Conservation (phyloP, 2,797 vertebrate species). For the Halcyon badia region DNA sequence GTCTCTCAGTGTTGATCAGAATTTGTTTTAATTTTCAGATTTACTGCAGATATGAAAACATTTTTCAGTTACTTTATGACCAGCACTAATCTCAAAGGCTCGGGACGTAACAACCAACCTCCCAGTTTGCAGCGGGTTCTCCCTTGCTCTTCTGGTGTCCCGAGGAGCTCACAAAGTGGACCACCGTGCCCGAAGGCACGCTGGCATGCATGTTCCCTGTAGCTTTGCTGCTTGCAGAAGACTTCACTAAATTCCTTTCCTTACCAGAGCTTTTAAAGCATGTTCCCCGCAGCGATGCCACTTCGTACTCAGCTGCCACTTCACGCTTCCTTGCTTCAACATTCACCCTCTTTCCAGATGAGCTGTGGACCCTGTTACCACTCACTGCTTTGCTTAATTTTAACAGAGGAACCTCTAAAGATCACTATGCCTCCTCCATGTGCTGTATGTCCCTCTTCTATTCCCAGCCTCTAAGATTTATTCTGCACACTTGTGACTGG, state of each 20-base stretch:
- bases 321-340: background rate
- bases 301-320: background rate
- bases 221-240: background rate
- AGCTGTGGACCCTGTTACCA: background rate
- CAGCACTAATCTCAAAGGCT: background rate
- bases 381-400: background rate
- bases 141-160: background rate
- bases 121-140: background rate
- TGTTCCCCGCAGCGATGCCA: background rate
- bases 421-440: background rate
- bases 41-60: conserved; percentile 26
- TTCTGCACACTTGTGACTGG: background rate
- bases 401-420: background rate
- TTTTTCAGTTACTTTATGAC: conserved; percentile 5
- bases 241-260: background rate
- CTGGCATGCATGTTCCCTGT: background rate
- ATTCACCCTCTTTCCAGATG: background rate
- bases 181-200: fast-evolving
- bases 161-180: background rate
- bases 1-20: background rate
- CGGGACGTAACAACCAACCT: background rate
- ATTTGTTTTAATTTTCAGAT: conserved; percentile 30
- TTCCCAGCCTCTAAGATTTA: background rate
- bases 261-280: background rate
- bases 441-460: background rate